Evolutionary conservation across 2,113 vertebrate species (phyloP).

Genomic region (Alectura lathami): DNA sequence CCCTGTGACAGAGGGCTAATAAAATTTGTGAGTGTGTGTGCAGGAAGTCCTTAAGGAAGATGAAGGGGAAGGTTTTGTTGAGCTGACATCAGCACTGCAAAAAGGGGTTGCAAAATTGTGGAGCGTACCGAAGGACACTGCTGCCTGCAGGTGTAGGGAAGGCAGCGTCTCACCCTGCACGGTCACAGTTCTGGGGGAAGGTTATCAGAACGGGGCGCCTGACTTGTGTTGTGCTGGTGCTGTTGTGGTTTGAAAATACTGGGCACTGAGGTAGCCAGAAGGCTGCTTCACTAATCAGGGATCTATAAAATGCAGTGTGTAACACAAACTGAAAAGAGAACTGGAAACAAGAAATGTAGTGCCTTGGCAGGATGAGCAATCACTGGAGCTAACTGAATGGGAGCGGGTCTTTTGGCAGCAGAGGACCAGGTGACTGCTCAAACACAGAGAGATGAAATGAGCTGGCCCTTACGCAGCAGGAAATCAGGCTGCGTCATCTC

Average conservation of each 20-base stretch:
- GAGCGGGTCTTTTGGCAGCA: not conserved
- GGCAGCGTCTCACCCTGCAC: not conserved
- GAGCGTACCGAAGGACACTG: rapidly evolving
- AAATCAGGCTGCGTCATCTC: not conserved
- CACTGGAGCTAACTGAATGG: not conserved
- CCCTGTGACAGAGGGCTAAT: not conserved
- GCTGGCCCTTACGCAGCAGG: rapidly evolving
- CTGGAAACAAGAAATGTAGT: not conserved
- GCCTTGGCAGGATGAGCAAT: not conserved
- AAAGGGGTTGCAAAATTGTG: not conserved
- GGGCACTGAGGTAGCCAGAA: not conserved
- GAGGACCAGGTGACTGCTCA: not conserved
- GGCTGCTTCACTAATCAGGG: rapidly evolving
- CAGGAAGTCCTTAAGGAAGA: rapidly evolving
- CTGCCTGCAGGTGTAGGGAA: not conserved
- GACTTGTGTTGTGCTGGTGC: not conserved
- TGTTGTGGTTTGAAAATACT: rapidly evolving
- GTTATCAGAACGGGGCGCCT: not conserved
- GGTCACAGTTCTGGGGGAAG: not conserved
- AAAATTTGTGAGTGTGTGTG: rapidly evolving
- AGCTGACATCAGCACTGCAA: rapidly evolving
- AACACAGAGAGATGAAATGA: not conserved
- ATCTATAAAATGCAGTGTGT: rapidly evolving
- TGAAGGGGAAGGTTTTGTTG: not conserved
- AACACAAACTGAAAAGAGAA: not conserved